A percentile compares a stretch with the other conserved stretches of the same genome.
phyloP scores from a whole-genome alignment of 2,113 vertebrate species.

The Felis catus region DNA sequence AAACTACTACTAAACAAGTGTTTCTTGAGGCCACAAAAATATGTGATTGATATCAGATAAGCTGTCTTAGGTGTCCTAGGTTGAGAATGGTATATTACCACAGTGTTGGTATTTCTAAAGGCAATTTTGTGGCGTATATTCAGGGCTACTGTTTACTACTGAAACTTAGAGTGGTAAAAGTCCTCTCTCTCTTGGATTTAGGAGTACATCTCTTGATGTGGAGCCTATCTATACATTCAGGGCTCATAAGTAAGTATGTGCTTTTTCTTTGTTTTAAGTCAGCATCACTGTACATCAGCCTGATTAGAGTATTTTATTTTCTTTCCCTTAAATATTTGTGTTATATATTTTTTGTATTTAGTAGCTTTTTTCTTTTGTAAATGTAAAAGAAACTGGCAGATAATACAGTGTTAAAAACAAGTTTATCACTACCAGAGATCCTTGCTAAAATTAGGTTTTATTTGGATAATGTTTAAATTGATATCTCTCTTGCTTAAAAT shows the following conservation, averaged over 20 bases:
- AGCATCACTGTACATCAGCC: neutral
- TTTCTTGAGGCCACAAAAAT: neutral
- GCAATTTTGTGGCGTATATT: neutral
- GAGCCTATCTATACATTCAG: conserved; percentile 99
- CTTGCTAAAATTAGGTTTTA: conserved; percentile 48
- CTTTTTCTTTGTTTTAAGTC: conserved; percentile 49
- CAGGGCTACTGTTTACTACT: neutral
- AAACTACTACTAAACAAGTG: neutral
- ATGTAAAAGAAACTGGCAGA: conserved; percentile 22
- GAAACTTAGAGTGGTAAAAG: neutral
- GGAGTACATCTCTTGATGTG: conserved; percentile 97
- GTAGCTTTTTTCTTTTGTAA: neutral
- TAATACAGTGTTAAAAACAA: neutral
- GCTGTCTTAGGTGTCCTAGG: neutral
- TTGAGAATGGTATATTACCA: neutral
- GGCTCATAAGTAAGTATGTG: conserved; percentile 93
- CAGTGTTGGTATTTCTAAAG: conserved; percentile 30
- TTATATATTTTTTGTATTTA: neutral
- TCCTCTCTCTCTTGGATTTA: conserved; percentile 80
- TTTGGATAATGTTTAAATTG: conserved; percentile 29
- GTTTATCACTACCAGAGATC: neutral
- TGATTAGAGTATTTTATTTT: conserved; percentile 39
- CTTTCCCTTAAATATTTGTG: neutral
- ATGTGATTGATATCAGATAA: neutral
- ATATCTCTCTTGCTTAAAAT: neutral